Base-by-base conservation (phyloP, 1,140 invertebrate genomes). In the Conus betulinus region DNA sequence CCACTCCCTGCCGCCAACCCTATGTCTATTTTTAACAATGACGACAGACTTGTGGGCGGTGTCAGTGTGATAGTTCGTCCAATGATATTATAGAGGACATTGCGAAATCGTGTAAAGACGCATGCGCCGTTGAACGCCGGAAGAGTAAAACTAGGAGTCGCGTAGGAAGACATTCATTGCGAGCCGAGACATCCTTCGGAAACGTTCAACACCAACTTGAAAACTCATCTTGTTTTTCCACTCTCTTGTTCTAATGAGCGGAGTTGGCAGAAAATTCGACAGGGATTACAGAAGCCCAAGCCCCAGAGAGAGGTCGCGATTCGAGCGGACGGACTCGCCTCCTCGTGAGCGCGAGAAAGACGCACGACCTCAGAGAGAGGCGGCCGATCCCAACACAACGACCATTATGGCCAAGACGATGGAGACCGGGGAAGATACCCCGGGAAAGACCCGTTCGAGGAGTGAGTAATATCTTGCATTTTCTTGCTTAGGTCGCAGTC, bases 251-350 rank as follows among this genome's bases (percentile, higher is more conserved):
- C 85, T 87, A 87, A 87, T 87, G 85, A 87, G 85, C 53, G 85
- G 85, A 87, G 85, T 87, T 52, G 71, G 85, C 85, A 87, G 85
- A n/a, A 78, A 87, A 55, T 87, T 87, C 74, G 85, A 87, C 67
- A 79, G 63, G 25, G 85, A 87, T 55, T 13, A 87, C 60, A n/a
- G 74, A 87, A 67, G 85, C 85, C 85, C 71, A 78, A 87, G 85
- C 71, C 85, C 85, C 11, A 78, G 52, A 51, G 85, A 87, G 85
- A 57, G 63, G 67, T 87, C 71, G 27, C 39, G 71, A 74, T 53
- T n/a, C 71, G 60, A 74, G 60, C 84, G 84, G 84, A 67, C 63
- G 84, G 84, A 85, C 60, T 74, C 63, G 84, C 71, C 84, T 74
- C 71, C 84, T 85, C 84, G 63, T 71, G 84, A 85, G 60, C 84